Evolutionary conservation across 35 echinoderm and acorn worm genomes (phyloP), one percentile per base, ranked within the genome.

Genomic region (Amphiura filiformis): DNA sequence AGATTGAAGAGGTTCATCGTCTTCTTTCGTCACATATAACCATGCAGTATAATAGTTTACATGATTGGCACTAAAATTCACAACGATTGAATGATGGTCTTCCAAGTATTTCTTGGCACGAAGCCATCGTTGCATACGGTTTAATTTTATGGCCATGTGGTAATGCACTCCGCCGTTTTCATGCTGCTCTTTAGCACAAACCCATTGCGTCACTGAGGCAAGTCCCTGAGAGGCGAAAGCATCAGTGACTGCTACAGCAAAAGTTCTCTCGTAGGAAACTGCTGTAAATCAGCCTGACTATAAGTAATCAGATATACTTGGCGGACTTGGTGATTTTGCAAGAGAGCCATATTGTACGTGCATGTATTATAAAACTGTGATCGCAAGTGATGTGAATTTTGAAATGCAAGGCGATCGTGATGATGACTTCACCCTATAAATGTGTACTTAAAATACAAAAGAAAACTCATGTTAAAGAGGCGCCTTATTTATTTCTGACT

Each of bases 251-350:
- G 32, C 31, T 32, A 78, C 30, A 1, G 82, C 65, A 39, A 91
- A 91, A 22, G 37, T 30, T 80, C 82, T 18, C 89, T 36, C 0
- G 65, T 52, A 12, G 36, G 18, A 31, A 57, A 56, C 0, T 49
- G 0, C 13, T 23, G 31, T 4, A 35, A 26, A 26, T 91, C 75
- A 11, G 82, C 82, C 64, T 81, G 89, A 39, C 89, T 91, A 36
- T 91, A 91, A 7, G 89, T 91, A 1, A 91, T 86, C 26, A 91
- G 76, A 39, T 91, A 91, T 30, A 91, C 89, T 42, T 86, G 84
- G 18, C 84, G 56, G 9, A 86, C 57, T 76, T 86, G 84, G 23
- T 30, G 56, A 31, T n/a, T 76, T 14, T 47, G 38, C 31, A 86
- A 39, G n/a, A n/a, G n/a, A 37, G 78, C 38, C 75, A 35, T 35